These are phyloP conservation scores for Urocynchramus pylzowi DNA, from an alignment of 2,113 vertebrate species.

Conservation along the genomic window DNA sequence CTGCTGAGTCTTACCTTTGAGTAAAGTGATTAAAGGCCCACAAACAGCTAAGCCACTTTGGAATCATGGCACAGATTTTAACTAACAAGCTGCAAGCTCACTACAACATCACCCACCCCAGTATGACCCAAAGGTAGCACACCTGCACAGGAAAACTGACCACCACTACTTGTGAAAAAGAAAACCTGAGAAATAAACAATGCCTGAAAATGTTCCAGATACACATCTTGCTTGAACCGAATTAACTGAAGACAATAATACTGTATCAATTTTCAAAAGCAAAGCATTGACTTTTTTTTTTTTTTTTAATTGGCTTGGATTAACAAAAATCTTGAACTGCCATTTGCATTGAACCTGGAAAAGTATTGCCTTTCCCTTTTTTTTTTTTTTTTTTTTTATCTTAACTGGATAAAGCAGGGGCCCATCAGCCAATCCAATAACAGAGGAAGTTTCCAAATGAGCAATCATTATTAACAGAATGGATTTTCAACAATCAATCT, in stretches of 20 bases:
- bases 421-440: background rate
- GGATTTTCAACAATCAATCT: background rate
- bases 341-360: background rate
- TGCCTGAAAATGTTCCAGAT: background rate
- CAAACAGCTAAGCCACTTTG: background rate
- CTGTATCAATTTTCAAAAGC: background rate
- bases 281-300: background rate
- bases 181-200: slow-evolving; percentile 1
- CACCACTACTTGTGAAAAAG: background rate
- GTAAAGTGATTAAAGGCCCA: background rate
- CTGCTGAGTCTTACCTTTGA: background rate
- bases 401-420: background rate
- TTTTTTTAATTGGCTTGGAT: background rate
- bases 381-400: background rate
- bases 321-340: background rate
- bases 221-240: background rate
- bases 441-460: background rate
- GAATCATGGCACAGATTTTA: background rate
- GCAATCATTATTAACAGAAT: background rate
- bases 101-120: background rate
- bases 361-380: background rate
- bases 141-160: background rate
- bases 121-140: background rate
- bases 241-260: background rate
- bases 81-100: background rate